Evolutionary conservation across 2,113 vertebrate species (phyloP).

Genomic region (Numida meleagris): DNA sequence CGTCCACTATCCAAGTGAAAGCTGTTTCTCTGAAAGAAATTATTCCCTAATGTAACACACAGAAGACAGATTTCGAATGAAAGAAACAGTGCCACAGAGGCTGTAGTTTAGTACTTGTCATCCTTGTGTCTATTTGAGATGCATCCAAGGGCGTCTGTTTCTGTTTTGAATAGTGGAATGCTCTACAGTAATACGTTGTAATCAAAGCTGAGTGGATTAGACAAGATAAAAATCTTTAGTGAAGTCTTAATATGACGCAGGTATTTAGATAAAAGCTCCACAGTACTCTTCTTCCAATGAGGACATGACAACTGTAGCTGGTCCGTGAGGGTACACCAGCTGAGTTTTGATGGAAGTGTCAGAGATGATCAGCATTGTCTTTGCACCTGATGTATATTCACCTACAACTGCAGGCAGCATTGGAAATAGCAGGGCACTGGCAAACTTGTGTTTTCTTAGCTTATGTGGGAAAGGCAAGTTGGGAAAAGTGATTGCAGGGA

Average conservation of each 20-base stretch:
- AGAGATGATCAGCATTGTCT: neutral
- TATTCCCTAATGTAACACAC: neutral
- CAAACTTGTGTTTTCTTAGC: neutral
- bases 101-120: neutral
- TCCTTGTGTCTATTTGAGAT: neutral
- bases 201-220: constrained; percentile 36
- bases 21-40: neutral
- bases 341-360: neutral
- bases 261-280: neutral
- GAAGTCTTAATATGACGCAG: neutral
- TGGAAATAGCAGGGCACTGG: neutral
- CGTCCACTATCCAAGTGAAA: neutral
- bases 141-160: neutral
- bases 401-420: constrained; percentile 14
- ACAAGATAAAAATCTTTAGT: constrained; percentile 11
- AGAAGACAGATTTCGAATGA: neutral
- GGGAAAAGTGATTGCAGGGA: neutral
- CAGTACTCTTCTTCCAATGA: neutral
- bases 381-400: constrained; percentile 13
- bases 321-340: neutral
- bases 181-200: neutral
- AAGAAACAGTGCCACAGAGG: neutral
- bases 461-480: neutral
- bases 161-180: neutral
- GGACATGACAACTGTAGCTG: neutral